phyloP scores from a whole-genome alignment of 2,113 vertebrate species.

The Plectropomus leopardus region DNA sequence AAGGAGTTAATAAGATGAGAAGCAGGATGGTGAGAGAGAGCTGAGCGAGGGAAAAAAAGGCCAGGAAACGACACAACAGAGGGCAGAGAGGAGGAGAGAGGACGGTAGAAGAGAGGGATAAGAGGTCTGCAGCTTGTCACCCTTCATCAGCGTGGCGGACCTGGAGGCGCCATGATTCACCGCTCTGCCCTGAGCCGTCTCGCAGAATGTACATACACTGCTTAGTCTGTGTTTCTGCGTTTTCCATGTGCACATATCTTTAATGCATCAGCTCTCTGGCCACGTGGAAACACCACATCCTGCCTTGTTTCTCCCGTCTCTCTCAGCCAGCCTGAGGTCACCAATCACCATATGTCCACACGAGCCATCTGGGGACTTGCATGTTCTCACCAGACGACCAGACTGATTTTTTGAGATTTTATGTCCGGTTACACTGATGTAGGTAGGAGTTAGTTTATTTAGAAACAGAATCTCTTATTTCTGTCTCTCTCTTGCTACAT shows the following conservation, averaged over 20 bases:
- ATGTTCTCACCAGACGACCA: neutral
- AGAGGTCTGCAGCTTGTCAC: slow-evolving; percentile 46
- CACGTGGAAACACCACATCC: slow-evolving; percentile 8
- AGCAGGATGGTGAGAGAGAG: neutral
- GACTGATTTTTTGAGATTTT: neutral
- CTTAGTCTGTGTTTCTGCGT: slow-evolving; percentile 40
- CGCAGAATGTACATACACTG: slow-evolving; percentile 26
- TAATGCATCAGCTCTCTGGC: neutral
- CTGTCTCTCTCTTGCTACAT: neutral
- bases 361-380: neutral
- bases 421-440: neutral
- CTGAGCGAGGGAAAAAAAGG: neutral
- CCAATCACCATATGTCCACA: slow-evolving; percentile 6
- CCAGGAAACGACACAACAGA: neutral
- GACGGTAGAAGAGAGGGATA: neutral
- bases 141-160: slow-evolving; percentile 28
- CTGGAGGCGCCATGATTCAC: slow-evolving; percentile 58
- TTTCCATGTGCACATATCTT: slow-evolving; percentile 19
- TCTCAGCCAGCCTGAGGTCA: slow-evolving; percentile 5
- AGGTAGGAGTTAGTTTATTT: neutral
- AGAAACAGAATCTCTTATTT: neutral
- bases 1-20: neutral
- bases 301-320: neutral
- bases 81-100: neutral
- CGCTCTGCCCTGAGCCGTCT: slow-evolving; percentile 13